Evolutionary conservation across 2,888 invertebrate species (phyloP), one percentile per base, ranked within the genome.

Genomic region (Drosophila meridiana): DNA sequence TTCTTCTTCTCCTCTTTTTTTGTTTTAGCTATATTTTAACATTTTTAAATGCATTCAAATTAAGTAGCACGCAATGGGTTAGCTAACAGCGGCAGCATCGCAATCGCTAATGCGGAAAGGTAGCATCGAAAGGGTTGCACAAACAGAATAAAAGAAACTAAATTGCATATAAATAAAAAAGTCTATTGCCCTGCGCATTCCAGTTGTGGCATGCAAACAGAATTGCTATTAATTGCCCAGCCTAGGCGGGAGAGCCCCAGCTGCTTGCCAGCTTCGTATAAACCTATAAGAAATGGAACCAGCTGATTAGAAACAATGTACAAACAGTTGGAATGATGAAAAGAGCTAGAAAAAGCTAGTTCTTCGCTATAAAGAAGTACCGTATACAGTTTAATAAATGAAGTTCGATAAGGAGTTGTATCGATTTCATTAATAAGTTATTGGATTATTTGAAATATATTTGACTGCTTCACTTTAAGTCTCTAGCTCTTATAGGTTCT

Each of bases 1-100:
- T 57, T 40, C 53, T 36, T 14, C 2, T 38, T 20, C 32, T 34
- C 61, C 42, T 47, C 26, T 20, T 8, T 52, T 56, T 58, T 45
- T n/a, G n/a, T 14, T 7, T 34, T 81, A 73, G 81, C 76, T 84
- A 86, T 87, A 86, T 86, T 86, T 87, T 84, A 81, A 75, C 84
- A 87, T 84, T 87, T 87, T 87, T 87, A 83, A 87, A 87, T 87
- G 84, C 84, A 86, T 84, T 87, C 84, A 77, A 84, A 87, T 81
- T 84, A 82, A 76, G 84, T 67, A 77, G 72, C 75, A 55, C 56
- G 78, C 75, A 62, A 65, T 78, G 75, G 78, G 55, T 68, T 66
- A 42, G 76, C 64, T 20, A 57, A 36, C 11, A 34, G 34, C 11
- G 38, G 4, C 30, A 9, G 63, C 30, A 26, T 28, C 30, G 9